Percentiles rank a stretch among this genome's conserved stretches.
Conservation (phyloP, 2,888 invertebrate species). For the Chirona hameri region DNA sequence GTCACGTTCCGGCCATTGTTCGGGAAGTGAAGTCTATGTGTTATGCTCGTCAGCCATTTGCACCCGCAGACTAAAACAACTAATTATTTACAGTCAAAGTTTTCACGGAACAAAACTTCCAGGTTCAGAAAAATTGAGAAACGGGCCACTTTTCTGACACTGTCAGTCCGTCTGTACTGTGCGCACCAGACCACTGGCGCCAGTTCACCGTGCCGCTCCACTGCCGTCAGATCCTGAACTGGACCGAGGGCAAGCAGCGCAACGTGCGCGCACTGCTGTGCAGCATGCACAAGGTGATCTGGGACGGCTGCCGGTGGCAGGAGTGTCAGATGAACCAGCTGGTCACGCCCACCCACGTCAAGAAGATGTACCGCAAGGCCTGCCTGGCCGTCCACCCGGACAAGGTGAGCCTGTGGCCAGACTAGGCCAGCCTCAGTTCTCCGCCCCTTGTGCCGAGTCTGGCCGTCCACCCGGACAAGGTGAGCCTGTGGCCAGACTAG, state of each 20-base stretch:
- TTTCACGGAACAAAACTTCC: too few species aligned
- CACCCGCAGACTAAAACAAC: too few species aligned
- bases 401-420: constrained; percentile 62
- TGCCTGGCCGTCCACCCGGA: constrained; percentile 98
- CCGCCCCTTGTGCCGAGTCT: constrained; percentile 53
- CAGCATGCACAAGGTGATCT: constrained; percentile 86
- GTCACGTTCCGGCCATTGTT: too few species aligned
- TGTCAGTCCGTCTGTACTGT: too few species aligned
- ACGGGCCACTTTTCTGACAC: too few species aligned
- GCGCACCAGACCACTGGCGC: not conserved
- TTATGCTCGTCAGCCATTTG: too few species aligned
- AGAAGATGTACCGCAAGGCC: constrained; percentile 90
- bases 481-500: constrained; percentile 47
- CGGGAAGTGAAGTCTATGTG: too few species aligned
- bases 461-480: constrained; percentile 98
- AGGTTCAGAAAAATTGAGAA: too few species aligned
- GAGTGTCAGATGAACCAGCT: constrained; percentile 93
- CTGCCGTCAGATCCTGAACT: constrained; percentile 26
- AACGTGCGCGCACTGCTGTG: constrained; percentile 69
- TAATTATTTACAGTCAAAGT: too few species aligned
- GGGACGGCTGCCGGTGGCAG: constrained; percentile 87
- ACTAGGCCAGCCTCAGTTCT: not conserved
- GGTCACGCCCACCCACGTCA: constrained; percentile 87
- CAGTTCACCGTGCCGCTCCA: not conserved
- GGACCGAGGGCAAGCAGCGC: constrained; percentile 24